A percentile compares a stretch with the other conserved stretches of the same genome.
These are phyloP conservation scores for Apostichopus californicus DNA, from an alignment of 35 echinoderm and acorn worm species.

Conservation along the genomic window DNA sequence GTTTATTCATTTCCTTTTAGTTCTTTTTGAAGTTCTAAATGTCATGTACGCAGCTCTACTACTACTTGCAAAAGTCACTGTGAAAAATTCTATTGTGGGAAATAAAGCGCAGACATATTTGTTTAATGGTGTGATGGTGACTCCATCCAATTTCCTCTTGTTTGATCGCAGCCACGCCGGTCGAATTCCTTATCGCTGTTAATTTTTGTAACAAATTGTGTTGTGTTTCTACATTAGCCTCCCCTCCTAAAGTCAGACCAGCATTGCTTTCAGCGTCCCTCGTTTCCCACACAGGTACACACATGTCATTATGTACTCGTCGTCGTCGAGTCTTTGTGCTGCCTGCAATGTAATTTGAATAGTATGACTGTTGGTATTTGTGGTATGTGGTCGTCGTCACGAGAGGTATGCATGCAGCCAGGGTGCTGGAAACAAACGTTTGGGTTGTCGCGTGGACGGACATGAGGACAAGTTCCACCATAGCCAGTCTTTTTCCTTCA, in stretches of 20 bases:
- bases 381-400: constrained; percentile 34
- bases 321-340: background rate
- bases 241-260: background rate
- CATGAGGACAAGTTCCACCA: background rate
- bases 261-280: background rate
- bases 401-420: constrained; percentile 44
- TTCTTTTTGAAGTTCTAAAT: too few relatives aligned
- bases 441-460: background rate
- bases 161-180: constrained; percentile 22
- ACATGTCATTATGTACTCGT: background rate
- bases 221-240: background rate
- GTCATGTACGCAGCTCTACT: too few relatives aligned
- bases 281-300: background rate
- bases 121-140: background rate
- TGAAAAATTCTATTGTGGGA: too few relatives aligned
- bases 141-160: background rate
- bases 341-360: background rate
- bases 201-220: too few relatives aligned
- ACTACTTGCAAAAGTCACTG: too few relatives aligned
- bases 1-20: too few relatives aligned
- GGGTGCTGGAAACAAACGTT: too few relatives aligned
- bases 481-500: background rate
- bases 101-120: too few relatives aligned
- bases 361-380: constrained; percentile 2
- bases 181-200: too few relatives aligned